phyloP scores from a whole-genome alignment of 2,113 vertebrate species.

The Polypterus bichir region DNA sequence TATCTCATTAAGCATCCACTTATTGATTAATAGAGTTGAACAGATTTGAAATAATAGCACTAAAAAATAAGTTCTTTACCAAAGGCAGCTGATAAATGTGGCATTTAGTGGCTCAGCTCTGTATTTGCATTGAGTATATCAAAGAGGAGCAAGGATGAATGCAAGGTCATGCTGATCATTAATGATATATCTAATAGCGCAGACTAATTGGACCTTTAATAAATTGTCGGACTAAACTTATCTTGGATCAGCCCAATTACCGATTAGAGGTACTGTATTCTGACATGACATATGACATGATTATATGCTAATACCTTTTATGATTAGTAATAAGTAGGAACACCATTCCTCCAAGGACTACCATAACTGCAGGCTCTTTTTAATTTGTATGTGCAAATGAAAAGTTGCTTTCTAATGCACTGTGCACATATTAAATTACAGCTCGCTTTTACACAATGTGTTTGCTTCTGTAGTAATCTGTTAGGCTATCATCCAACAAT shows the following conservation, averaged over 20 bases:
- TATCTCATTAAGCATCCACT: too few relatives aligned
- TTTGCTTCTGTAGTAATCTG: too few relatives aligned
- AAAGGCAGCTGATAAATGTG: too few relatives aligned
- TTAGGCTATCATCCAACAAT: too few relatives aligned
- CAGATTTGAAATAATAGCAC: too few relatives aligned
- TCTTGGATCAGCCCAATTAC: conserved; percentile 13
- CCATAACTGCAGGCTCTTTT: neutral
- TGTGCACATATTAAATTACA: conserved; percentile 8
- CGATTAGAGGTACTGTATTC: conserved; percentile 13
- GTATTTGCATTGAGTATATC: too few relatives aligned
- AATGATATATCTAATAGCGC: conserved; percentile 17
- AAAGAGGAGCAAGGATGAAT: conserved; percentile 1
- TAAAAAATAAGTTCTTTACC: too few relatives aligned
- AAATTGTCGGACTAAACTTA: conserved; percentile 14
- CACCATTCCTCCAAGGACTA: neutral
- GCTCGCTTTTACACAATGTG: too few relatives aligned
- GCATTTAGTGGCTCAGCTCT: too few relatives aligned
- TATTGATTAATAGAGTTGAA: too few relatives aligned
- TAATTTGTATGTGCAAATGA: conserved; percentile 14
- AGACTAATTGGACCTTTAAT: conserved; percentile 19
- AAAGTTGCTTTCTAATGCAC: conserved; percentile 14
- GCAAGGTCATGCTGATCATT: conserved; percentile 15
- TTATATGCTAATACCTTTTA: conserved; percentile 24
- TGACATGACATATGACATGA: conserved; percentile 14
- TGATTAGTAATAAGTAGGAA: conserved; percentile 14